Conservation (phyloP, 2,113 vertebrate species). For the human (Homo sapiens) region GRCh38 chr1:245845501-245846000, state of each 20-base stretch:
- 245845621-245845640: neutral
- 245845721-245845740: neutral
- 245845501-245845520: fast-evolving
- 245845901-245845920: neutral
- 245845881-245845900: neutral
- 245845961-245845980: neutral
- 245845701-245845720: fast-evolving
- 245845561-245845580: neutral
- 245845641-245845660: neutral
- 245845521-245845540: neutral
- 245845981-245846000: neutral
- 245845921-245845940: neutral
- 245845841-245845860: neutral
- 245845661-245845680: neutral
- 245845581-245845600: neutral
- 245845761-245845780: neutral
- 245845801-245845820: neutral
- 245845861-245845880: neutral
- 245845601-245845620: neutral
- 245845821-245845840: neutral
- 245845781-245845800: neutral
- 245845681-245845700: neutral
- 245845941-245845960: neutral
- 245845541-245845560: neutral
- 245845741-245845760: neutral